Conservation (phyloP, 1,140 invertebrate genomes). For the Cotesia vestalis region DNA sequence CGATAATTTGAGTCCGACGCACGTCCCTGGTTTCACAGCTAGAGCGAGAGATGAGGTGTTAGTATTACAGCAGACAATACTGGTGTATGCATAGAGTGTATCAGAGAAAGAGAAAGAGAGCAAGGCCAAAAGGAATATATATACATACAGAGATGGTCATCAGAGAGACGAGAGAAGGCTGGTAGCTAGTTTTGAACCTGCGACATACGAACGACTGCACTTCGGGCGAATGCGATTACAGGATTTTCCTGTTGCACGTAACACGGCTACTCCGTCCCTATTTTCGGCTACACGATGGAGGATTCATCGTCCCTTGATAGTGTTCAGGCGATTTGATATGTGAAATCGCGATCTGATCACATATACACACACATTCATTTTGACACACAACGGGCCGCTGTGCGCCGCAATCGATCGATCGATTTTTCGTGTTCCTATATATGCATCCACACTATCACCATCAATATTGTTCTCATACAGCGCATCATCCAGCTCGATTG, state of each 20-base stretch:
- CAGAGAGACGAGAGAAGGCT: no score
- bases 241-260: constrained; percentile 44
- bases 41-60: constrained; percentile 5
- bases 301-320: constrained; percentile 20
- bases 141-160: background rate
- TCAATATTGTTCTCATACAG: constrained; percentile 19
- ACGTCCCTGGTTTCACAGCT: constrained; percentile 24
- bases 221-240: constrained; percentile 42
- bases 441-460: background rate
- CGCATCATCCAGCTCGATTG: constrained; percentile 16
- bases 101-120: constrained; percentile 20
- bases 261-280: background rate
- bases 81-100: background rate
- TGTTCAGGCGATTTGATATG: constrained; percentile 27
- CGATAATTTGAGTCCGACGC: constrained; percentile 42
- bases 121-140: background rate
- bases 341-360: constrained; percentile 39
- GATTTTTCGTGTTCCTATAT: background rate
- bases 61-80: background rate
- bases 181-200: no score
- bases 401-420: background rate
- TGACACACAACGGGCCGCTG: background rate
- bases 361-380: background rate
- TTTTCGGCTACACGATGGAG: background rate
- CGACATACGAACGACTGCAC: constrained; percentile 24